phyloP scores from a whole-genome alignment of 2,888 invertebrate species.

The Endotricha flammealis region DNA sequence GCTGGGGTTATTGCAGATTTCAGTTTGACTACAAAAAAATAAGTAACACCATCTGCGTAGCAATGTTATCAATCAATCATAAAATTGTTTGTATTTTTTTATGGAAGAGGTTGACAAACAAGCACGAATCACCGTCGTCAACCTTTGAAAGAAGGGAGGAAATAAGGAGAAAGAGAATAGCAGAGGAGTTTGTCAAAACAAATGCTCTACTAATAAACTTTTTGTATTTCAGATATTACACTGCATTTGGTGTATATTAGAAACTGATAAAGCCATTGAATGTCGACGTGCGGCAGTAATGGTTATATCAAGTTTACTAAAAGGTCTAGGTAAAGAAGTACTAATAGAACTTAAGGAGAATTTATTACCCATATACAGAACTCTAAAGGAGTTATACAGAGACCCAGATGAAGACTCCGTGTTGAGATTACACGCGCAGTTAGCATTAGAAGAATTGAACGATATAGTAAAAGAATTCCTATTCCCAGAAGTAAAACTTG shows the following conservation, averaged over 20 bases:
- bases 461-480: conserved; percentile 81
- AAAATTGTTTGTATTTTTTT: no score
- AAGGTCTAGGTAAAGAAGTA: conserved; percentile 85
- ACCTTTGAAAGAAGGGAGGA: no score
- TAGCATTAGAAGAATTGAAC: conserved; percentile 87
- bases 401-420: conserved; percentile 81
- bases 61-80: no score
- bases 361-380: conserved; percentile 83
- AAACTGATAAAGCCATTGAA: conserved; percentile 83
- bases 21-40: no score
- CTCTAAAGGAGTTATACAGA: conserved; percentile 81
- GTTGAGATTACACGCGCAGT: conserved; percentile 84
- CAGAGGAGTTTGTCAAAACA: no score
- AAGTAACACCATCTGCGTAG: no score
- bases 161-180: no score
- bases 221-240: conserved; percentile 80
- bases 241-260: conserved; percentile 83
- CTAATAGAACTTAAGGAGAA: conserved; percentile 82
- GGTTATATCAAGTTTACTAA: conserved; percentile 84
- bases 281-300: conserved; percentile 88
- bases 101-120: no score
- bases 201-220: neutral
- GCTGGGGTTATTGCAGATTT: no score
- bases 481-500: conserved; percentile 74
- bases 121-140: no score